Evolutionary conservation across 2,113 vertebrate genomes (phyloP).

Genomic region (Crotalus helleri): DNA sequence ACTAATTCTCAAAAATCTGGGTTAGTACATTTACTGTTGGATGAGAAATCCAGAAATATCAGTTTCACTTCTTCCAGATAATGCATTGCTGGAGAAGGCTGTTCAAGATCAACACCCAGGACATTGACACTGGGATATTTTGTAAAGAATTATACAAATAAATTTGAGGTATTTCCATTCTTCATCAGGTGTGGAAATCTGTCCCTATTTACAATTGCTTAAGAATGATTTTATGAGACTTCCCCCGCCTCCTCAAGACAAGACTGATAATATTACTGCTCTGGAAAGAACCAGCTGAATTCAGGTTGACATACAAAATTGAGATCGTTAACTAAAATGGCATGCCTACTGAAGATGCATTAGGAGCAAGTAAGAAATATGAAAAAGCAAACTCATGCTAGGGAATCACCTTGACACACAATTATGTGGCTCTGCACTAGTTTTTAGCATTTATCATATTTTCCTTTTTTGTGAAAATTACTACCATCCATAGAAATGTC

Average conservation of each 20-base stretch:
- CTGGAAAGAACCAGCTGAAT: neutral
- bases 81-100: neutral
- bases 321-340: slow-evolving; percentile 37
- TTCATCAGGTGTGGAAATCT: neutral
- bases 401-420: slow-evolving; percentile 24
- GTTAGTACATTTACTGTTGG: neutral
- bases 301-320: slow-evolving; percentile 34
- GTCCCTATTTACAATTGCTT: neutral
- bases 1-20: neutral
- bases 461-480: slow-evolving; percentile 14
- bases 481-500: slow-evolving; percentile 5
- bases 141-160: neutral
- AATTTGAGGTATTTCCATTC: neutral
- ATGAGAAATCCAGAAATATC: neutral
- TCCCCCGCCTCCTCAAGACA: neutral
- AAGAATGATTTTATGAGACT: neutral
- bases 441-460: slow-evolving; percentile 14
- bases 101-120: neutral
- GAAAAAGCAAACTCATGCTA: slow-evolving; percentile 7
- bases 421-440: neutral
- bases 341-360: slow-evolving; percentile 20
- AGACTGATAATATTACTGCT: neutral
- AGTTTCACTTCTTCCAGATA: neutral
- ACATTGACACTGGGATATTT: neutral
- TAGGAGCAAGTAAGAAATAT: slow-evolving; percentile 34